Evolutionary conservation across 2,888 invertebrate species (phyloP).

Genomic region (Dicyrtoma fusca): DNA sequence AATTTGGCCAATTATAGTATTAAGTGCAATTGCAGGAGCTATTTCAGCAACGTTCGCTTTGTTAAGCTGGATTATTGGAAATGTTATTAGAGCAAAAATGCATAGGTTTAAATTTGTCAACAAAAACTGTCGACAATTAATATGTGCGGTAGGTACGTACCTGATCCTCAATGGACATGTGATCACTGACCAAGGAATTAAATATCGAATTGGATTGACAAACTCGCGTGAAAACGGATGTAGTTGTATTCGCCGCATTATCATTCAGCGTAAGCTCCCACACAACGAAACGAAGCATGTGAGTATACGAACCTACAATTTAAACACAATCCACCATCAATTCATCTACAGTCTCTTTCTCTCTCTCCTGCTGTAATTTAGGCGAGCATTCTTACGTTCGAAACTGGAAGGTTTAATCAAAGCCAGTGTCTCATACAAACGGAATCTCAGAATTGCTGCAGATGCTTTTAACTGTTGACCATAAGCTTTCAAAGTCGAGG

Average conservation of each 20-base stretch:
- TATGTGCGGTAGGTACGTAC: constrained; percentile 63
- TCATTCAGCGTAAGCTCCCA: constrained; percentile 95
- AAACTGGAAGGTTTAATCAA: constrained; percentile 77
- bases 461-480: constrained; percentile 93
- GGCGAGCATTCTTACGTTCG: constrained; percentile 66
- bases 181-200: constrained; percentile 92
- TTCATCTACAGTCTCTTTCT: too few species aligned
- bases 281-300: constrained; percentile 85
- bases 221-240: constrained; percentile 76
- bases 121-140: too few species aligned
- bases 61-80: too few species aligned
- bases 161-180: constrained; percentile 96
- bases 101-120: too few species aligned
- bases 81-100: too few species aligned
- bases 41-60: too few species aligned
- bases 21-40: background rate
- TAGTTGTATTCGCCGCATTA: constrained; percentile 88
- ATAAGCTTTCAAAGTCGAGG: constrained; percentile 81
- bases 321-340: constrained; percentile 14
- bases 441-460: constrained; percentile 87
- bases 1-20: background rate
- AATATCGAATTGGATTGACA: constrained; percentile 72
- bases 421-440: constrained; percentile 86
- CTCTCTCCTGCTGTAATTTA: too few species aligned
- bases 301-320: constrained; percentile 73